Base-by-base conservation (phyloP, 2,113 vertebrate genomes). In the Apistogramma diplotaenia region DNA sequence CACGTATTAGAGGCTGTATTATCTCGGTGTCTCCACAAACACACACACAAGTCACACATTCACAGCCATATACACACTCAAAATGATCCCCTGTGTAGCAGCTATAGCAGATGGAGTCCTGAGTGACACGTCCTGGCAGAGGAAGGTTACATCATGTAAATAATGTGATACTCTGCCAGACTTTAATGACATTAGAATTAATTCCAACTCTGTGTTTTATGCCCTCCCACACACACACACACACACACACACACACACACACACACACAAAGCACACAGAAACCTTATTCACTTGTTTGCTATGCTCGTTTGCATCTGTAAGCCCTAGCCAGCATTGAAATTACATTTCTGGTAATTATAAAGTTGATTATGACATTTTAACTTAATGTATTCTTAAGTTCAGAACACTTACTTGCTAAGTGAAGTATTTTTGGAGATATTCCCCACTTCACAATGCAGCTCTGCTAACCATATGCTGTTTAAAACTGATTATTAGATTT, bases 71-170 rank as follows among this genome's bases (percentile, higher is more conserved):
- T 58, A 76, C 61, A 85, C 67, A 55, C 25, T 51, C 77, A 85
- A 58, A 76, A 57, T 72, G 60, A 77, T 73, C 77, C 74, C 85
- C 25, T 78, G 76, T 8, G 77, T 40, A 60, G 60, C 53, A 51
- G 46, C 70, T 79, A 40, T 77, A 90, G 84, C 93, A 93, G 90
- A 94, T 91, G 89, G 90, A 92, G 79, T 82, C 86, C 83, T 91
- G 85, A 91, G 86, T 93, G 94, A 93, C 92, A 91, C 75, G 85
- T 87, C 83, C 90, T 91, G 91, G 87, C 90, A 91, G 80, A 84
- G 76, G 87, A 89, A 91, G 91, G 91, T 93, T 93, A 92, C 88
- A 91, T 91, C 89, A 91, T 93, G 91, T 93, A 92, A 93, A 92
- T 92, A 94, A 93, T 79, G 87, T 79, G 86, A 85, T 84, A 83